These are phyloP conservation scores for Sebastes jordani DNA, from an alignment of 2,797 vertebrate genomes.

Conservation along the genomic window DNA sequence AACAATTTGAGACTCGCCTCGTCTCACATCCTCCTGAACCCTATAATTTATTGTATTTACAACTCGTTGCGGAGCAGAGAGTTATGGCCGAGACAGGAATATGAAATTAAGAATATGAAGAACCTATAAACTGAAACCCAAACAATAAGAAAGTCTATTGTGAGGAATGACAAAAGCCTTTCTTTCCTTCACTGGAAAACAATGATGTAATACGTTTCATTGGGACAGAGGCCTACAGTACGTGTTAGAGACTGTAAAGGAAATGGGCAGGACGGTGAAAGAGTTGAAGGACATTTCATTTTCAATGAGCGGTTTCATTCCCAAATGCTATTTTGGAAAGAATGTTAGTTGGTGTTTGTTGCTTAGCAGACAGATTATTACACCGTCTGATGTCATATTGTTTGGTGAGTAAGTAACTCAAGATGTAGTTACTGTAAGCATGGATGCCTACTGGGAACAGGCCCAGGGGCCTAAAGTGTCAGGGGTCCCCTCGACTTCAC, in stretches of 20 bases:
- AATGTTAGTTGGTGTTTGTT: constrained; percentile 7
- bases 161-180: background rate
- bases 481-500: background rate
- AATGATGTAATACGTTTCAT: constrained; percentile 10
- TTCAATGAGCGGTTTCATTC: constrained; percentile 14
- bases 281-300: constrained; percentile 9
- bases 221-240: background rate
- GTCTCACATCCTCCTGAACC: background rate
- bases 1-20: background rate
- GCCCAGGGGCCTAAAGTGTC: too few species aligned
- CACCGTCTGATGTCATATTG: background rate
- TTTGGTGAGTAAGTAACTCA: background rate
- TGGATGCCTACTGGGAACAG: background rate
- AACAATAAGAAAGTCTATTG: background rate
- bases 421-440: background rate
- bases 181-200: constrained; percentile 1
- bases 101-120: background rate
- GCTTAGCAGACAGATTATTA: background rate
- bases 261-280: constrained; percentile 9
- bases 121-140: background rate
- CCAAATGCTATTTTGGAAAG: constrained; percentile 32
- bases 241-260: background rate
- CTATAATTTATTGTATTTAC: background rate
- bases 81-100: background rate
- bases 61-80: background rate